A percentile compares a stretch with the other conserved stretches of the same genome.
Conservation (phyloP, 1,140 invertebrate species). For the Plectrocnemia conspersa region DNA sequence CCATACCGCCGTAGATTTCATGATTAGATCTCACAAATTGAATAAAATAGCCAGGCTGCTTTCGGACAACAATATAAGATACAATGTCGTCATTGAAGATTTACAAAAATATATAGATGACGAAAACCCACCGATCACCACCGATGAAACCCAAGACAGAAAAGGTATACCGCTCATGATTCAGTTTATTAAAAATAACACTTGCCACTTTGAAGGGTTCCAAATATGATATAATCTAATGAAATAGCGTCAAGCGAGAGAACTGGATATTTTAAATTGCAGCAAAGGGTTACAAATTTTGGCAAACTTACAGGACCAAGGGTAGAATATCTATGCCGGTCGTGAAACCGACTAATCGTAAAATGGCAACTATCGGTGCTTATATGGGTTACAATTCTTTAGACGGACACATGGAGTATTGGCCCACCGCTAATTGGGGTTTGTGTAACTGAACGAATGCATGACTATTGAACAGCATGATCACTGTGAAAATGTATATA, state of each 20-base stretch:
- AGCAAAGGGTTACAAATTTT: slow-evolving; percentile 55
- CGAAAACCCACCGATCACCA: slow-evolving; percentile 66
- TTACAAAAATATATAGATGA: slow-evolving; percentile 70
- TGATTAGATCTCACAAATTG: slow-evolving; percentile 56
- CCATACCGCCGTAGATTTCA: slow-evolving; percentile 59
- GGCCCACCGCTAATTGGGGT: slow-evolving; percentile 57
- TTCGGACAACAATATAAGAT: slow-evolving; percentile 55
- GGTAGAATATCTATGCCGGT: slow-evolving; percentile 30
- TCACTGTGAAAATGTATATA: slow-evolving; percentile 7
- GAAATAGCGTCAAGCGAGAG: slow-evolving; percentile 9
- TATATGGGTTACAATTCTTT: slow-evolving; percentile 54
- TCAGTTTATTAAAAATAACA: slow-evolving; percentile 9
- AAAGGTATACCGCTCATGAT: slow-evolving; percentile 53
- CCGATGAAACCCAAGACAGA: slow-evolving; percentile 63
- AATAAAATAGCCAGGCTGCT: slow-evolving; percentile 52
- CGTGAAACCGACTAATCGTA: slow-evolving; percentile 41
- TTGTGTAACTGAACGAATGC: slow-evolving; percentile 38
- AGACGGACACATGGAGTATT: slow-evolving; percentile 52
- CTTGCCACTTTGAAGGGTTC: slow-evolving; percentile 18
- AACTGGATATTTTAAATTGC: slow-evolving; percentile 39
- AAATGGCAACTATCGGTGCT: slow-evolving; percentile 45
- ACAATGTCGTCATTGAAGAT: slow-evolving; percentile 65
- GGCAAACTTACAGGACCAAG: slow-evolving; percentile 44
- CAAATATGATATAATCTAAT: background rate
- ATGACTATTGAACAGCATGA: slow-evolving; percentile 16